Conservation (phyloP, 2,797 vertebrate genomes). For the Liasis olivaceus region DNA sequence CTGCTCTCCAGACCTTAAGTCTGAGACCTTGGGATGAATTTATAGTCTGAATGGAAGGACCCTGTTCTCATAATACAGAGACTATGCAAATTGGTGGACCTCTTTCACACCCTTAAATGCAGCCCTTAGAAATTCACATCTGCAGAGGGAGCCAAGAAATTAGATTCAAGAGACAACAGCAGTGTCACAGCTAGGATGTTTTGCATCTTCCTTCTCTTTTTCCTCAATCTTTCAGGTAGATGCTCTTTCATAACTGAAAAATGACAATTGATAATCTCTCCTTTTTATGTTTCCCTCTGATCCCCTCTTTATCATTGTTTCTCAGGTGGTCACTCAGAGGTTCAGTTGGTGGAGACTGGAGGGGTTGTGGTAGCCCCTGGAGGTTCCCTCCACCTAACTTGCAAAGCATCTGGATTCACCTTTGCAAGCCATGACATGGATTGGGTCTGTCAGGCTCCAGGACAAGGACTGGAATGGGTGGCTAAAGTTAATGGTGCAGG, state of each 20-base stretch:
- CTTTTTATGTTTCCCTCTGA: neutral
- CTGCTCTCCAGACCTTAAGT: neutral
- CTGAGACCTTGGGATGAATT: neutral
- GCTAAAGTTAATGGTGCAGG: neutral
- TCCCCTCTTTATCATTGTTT: neutral
- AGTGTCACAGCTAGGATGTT: neutral
- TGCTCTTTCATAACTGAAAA: neutral
- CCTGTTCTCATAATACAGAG: neutral
- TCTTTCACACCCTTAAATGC: neutral
- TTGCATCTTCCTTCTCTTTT: neutral
- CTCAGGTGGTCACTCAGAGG: slow-evolving; percentile 15
- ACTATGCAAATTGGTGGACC: neutral
- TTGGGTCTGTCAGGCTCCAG: neutral
- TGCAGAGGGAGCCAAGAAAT: neutral
- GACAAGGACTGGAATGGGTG: neutral
- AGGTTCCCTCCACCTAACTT: neutral
- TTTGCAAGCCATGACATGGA: neutral
- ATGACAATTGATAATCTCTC: neutral
- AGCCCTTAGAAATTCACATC: neutral
- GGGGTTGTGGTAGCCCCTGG: neutral
- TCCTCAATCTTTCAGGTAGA: neutral
- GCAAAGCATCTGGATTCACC: slow-evolving; percentile 23
- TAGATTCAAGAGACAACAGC: neutral
- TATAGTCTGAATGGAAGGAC: neutral
- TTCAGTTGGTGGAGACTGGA: neutral